These are phyloP conservation scores for Esox masquinongy DNA, from an alignment of 2,797 vertebrate species.

Conservation along the genomic window DNA sequence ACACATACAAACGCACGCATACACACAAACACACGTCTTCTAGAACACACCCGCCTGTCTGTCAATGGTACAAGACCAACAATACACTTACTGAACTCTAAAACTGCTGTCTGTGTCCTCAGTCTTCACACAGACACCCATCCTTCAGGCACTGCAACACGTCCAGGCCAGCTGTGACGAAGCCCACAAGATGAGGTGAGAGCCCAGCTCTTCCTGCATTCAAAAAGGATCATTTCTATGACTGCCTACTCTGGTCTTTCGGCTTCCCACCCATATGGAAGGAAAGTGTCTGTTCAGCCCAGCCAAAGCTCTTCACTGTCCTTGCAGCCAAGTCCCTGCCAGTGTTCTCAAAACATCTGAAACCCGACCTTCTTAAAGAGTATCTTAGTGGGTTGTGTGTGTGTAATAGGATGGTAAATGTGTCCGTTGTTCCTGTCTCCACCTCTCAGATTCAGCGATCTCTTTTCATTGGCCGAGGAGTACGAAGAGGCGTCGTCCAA, in stretches of 20 bases:
- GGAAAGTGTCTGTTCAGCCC: too few species aligned
- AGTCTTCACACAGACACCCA: conserved; percentile 80
- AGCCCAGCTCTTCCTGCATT: not conserved
- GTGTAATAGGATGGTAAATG: not conserved
- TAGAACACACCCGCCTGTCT: conserved; percentile 12
- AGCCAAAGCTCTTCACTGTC: too few species aligned
- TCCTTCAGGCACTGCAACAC: conserved; percentile 86
- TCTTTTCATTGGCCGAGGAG: conserved; percentile 91
- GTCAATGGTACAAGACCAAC: not conserved
- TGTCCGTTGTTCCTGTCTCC: not conserved
- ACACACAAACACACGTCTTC: conserved; percentile 30
- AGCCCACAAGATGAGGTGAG: conserved; percentile 94
- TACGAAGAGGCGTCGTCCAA: conserved; percentile 91
- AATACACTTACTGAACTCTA: not conserved
- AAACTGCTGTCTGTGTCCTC: conserved; percentile 16
- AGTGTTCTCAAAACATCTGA: too few species aligned
- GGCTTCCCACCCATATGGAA: too few species aligned
- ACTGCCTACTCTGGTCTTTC: not conserved
- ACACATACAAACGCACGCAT: conserved; percentile 8
- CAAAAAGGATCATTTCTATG: not conserved
- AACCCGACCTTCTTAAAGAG: not conserved
- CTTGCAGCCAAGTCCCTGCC: too few species aligned
- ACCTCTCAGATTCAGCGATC: conserved; percentile 85
- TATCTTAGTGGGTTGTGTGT: not conserved
- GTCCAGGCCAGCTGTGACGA: conserved; percentile 97